Base-by-base conservation (phyloP, 2,113 vertebrate genomes). In the Cyanoderma ruficeps region DNA sequence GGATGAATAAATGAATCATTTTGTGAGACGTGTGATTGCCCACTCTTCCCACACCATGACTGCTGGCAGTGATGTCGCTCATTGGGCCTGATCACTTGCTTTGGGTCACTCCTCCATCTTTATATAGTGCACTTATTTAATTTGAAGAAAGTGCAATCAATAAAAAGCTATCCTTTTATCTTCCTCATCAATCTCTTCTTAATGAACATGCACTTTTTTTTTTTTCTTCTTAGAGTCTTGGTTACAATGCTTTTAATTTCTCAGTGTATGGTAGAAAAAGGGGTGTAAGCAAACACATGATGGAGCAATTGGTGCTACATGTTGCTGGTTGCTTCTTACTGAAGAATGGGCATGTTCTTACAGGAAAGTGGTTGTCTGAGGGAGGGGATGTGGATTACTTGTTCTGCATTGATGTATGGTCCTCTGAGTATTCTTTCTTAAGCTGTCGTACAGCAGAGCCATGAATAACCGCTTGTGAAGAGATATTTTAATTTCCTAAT, bases 81-180 rank as follows among this genome's bases (percentile, higher is more conserved):
- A 75, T 30, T 93, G 83, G 47, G 39, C 64, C 33, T 25, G 59
- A 84, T 83, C n/a, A 33, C 52, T 95, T 74, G 47, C 85, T 93
- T 83, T 86, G 65, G 68, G 80, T 96, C 79, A 86, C 56, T 67
- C 56, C 15, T 67, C 24, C 53, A 53, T 86, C 88, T 86, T 88
- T 81, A 96, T 93, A 90, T 92, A 89, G 68, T 60, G 85, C 90
- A 93, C 68, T 94, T 96, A 95, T 13, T 96, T 96, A 97, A 96
- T 96, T 94, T 96, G 87, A 95, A 95, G 93, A 92, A 96, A 96
- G 95, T 95, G 88, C 83, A 95, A 96, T 96, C 95, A 94, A 96
- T 96, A 94, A 86, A 61, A 94, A 93, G 52, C 7, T 30, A 92
- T 90, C 87, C 82, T 95, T 96, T 96, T 95, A 96, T 85, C 84